Conservation (phyloP, 2,888 invertebrate genomes). For the Dryobotodes eremita region DNA sequence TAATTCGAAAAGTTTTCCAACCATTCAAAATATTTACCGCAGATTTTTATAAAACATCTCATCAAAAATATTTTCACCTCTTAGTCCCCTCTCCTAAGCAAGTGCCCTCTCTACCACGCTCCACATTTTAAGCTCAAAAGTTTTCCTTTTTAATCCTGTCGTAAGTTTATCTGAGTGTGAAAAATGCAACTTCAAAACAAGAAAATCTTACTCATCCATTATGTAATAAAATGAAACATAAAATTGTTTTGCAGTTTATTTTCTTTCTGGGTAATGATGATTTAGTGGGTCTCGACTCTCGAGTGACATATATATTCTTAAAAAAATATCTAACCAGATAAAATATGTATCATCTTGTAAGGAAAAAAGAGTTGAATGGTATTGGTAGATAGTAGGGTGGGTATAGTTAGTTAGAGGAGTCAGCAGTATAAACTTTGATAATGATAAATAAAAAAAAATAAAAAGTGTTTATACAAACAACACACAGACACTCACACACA, state of each 20-base stretch:
- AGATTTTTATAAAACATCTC: slow-evolving; percentile 5
- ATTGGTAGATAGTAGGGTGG: neutral
- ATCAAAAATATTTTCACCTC: slow-evolving; percentile 12
- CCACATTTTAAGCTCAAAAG: slow-evolving; percentile 27
- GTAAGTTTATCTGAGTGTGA: slow-evolving; percentile 14
- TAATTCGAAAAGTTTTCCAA: neutral
- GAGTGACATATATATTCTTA: slow-evolving; percentile 6
- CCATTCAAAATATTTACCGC: neutral
- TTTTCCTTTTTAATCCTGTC: slow-evolving; percentile 17
- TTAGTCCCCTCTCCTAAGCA: neutral
- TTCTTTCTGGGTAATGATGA: slow-evolving; percentile 27
- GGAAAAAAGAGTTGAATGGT: neutral
- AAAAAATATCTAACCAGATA: slow-evolving; percentile 4
- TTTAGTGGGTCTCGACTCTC: slow-evolving; percentile 16
- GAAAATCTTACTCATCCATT: slow-evolving; percentile 28
- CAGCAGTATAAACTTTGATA: neutral
- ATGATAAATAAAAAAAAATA: neutral
- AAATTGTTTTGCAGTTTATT: slow-evolving; percentile 26
- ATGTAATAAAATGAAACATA: slow-evolving; percentile 24
- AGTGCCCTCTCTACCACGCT: slow-evolving; percentile 18
- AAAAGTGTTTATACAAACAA: too few species aligned
- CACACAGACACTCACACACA: too few species aligned
- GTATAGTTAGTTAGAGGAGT: too few species aligned
- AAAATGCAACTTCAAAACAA: slow-evolving; percentile 34
- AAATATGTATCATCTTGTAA: neutral